These are phyloP conservation scores for Trogon surrucura DNA, from an alignment of 2,113 vertebrate genomes.

Conservation along the genomic window DNA sequence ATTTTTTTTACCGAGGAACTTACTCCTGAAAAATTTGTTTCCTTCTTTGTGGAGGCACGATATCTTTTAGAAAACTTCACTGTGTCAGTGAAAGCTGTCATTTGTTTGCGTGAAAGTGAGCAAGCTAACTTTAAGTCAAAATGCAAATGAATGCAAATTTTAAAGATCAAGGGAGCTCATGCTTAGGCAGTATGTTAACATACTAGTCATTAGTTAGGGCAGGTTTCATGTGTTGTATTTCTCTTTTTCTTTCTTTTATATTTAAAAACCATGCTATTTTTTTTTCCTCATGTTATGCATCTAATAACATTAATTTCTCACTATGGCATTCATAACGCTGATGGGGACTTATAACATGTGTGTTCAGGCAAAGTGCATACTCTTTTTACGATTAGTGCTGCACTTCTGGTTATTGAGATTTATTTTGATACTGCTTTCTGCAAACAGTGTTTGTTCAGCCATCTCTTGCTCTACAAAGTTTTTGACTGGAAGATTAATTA, in stretches of 20 bases:
- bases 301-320: neutral
- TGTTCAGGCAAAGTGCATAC: neutral
- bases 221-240: neutral
- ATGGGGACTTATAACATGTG: neutral
- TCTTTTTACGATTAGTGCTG: neutral
- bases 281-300: neutral
- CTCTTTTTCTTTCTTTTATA: neutral
- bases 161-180: neutral
- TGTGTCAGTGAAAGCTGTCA: neutral
- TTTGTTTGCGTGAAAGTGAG: neutral
- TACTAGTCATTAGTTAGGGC: neutral
- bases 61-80: neutral
- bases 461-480: neutral
- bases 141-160: neutral
- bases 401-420: neutral
- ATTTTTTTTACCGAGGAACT: neutral
- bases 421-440: neutral
- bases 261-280: neutral
- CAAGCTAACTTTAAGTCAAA: neutral
- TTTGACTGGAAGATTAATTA: neutral
- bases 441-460: neutral
- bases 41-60: neutral
- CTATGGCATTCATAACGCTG: neutral
- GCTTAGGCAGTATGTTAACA: neutral
- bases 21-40: neutral